phyloP scores from a whole-genome alignment of 1,140 invertebrate genomes.

The Penaeus indicus region DNA sequence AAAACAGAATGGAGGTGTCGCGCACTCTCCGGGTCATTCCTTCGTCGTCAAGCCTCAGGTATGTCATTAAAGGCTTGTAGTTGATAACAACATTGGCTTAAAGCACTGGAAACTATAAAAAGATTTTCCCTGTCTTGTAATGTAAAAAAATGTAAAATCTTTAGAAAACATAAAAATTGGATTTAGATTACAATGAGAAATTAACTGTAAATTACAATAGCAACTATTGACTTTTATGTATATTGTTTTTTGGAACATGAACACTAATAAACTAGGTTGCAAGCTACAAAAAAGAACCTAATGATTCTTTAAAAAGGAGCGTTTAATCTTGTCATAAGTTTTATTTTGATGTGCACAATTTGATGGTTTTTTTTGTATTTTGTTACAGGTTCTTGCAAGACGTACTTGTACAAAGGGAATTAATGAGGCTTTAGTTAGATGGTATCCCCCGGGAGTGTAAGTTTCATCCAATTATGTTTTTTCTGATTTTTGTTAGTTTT shows the following conservation, averaged over 20 bases:
- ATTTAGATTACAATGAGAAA: too few species aligned
- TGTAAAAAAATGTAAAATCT: too few species aligned
- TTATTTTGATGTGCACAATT: not conserved
- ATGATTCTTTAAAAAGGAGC: not conserved
- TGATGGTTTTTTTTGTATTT: not conserved
- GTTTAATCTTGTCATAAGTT: not conserved
- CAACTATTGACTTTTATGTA: too few species aligned
- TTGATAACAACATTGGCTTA: too few species aligned
- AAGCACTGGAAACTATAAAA: too few species aligned
- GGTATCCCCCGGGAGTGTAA: conserved; percentile 59
- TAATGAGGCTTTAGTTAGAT: conserved; percentile 53
- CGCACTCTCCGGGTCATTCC: conserved; percentile 24
- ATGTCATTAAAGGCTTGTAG: not conserved
- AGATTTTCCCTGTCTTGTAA: too few species aligned
- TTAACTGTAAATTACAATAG: too few species aligned
- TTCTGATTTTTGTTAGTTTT: not conserved
- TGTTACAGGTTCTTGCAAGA: conserved; percentile 54
- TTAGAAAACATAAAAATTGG: too few species aligned
- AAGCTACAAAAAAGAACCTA: too few species aligned
- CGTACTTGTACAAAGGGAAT: conserved; percentile 44
- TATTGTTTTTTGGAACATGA: too few species aligned
- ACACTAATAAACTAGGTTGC: too few species aligned
- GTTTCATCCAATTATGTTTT: not conserved
- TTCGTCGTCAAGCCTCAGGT: conserved; percentile 53
- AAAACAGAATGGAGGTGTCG: conserved; percentile 42